Evolutionary conservation across 1,140 invertebrate species (phyloP).

Genomic region (Trialeurodes vaporariorum): DNA sequence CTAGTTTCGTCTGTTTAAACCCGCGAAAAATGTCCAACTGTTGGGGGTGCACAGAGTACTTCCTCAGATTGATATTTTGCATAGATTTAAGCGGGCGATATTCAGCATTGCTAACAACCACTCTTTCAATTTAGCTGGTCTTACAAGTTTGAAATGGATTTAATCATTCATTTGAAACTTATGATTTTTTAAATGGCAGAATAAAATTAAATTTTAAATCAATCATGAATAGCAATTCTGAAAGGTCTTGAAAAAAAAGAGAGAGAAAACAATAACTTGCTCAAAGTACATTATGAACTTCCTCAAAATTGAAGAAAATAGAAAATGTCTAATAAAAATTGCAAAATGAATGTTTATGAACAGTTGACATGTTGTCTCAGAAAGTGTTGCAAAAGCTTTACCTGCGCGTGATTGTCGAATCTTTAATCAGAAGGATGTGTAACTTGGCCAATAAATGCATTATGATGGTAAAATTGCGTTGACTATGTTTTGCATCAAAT

Average conservation of each 20-base stretch:
- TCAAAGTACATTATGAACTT: neutral
- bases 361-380: too few species aligned
- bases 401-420: constrained; percentile 16
- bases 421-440: constrained; percentile 14
- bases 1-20: constrained; percentile 7
- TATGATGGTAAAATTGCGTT: constrained; percentile 14
- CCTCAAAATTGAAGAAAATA: neutral
- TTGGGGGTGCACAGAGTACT: too few species aligned
- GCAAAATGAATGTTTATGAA: too few species aligned
- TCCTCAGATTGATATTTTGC: too few species aligned
- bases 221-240: neutral
- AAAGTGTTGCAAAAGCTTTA: constrained; percentile 4
- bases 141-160: too few species aligned
- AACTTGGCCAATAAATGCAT: constrained; percentile 20
- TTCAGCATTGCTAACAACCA: too few species aligned
- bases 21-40: neutral
- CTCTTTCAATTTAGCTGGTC: too few species aligned
- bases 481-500: constrained; percentile 12
- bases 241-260: neutral
- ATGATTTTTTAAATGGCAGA: too few species aligned
- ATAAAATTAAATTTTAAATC: neutral
- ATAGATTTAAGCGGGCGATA: too few species aligned
- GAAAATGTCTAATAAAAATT: too few species aligned
- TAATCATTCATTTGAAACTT: too few species aligned
- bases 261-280: neutral